Evolutionary conservation across 2,888 invertebrate species (phyloP), one percentile per base, ranked within the genome.

Genomic region (Epistrophella euchroma): DNA sequence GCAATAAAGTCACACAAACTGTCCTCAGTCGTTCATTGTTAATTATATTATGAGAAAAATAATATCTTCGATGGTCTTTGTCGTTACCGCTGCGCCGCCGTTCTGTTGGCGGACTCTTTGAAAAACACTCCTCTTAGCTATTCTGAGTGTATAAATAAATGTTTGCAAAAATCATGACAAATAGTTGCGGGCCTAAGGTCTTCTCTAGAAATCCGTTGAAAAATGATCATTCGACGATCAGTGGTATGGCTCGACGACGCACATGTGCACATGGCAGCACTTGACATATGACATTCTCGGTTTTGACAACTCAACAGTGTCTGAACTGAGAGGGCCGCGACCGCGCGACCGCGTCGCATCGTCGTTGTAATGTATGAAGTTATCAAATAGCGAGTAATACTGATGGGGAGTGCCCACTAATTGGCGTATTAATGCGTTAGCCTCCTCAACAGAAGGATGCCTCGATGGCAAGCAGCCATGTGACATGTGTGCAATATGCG

Each of bases 361-460:
- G 25, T 40, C 3, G 22, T 70, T 25, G 28, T 77, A 25, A n/a
- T n/a, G n/a, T 74, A 86, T 86, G 58, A 82, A 86, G 82, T 86
- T 86, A 82, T 86, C 86, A 86, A 86, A 86, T 82, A 82, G 74
- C 74, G 73, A 47, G 50, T 78, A 68, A 82, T 86, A 82, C 77
- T 74, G 77, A 86, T 82, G 82, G 82, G 73, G 78, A 83, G 83
- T 72, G 74, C 87, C 74, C 87, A 87, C 87, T 87, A 87, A 87
- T 87, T 87, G 87, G 87, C 79, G 78, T 83, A 87, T 87, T 87
- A 87, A 87, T 87, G 87, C 68, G 83, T 78, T 82, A 83, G 58
- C 71, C 79, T 78, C 75, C 74, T 56, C 75, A 15, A 55, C 45
- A 43, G 52, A 25, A 22, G 47, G 78, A 87, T 75, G 71, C 85